A percentile compares a stretch with the other conserved stretches of the same genome.
These are phyloP conservation scores for Semnornis frantzii DNA, from an alignment of 2,113 vertebrate species.

Conservation along the genomic window DNA sequence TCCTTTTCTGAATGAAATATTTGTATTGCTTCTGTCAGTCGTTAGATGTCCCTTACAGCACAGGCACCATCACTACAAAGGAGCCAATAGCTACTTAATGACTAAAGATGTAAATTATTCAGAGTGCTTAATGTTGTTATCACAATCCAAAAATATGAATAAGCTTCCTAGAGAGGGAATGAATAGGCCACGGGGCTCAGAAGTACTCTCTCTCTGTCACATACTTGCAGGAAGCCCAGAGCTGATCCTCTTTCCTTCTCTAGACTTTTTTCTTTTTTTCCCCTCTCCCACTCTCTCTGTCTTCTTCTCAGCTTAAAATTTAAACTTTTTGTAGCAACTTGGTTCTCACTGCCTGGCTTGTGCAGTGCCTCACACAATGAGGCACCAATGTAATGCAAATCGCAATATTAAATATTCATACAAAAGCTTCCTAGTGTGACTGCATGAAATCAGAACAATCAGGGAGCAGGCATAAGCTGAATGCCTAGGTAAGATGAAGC, in stretches of 20 bases:
- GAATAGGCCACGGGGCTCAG: background rate
- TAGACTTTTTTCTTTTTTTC: background rate
- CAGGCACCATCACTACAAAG: background rate
- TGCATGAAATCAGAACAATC: conserved; percentile 66
- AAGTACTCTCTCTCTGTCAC: background rate
- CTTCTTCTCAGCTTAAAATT: conserved; percentile 25
- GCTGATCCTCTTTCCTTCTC: background rate
- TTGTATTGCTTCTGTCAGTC: background rate
- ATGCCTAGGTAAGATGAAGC: conserved; percentile 57
- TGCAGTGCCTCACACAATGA: background rate
- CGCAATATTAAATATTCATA: conserved; percentile 57
- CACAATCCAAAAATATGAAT: background rate
- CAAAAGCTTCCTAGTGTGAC: conserved; percentile 48
- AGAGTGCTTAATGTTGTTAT: background rate
- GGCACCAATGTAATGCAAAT: conserved; percentile 57
- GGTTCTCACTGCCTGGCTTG: background rate
- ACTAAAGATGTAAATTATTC: conserved; percentile 8
- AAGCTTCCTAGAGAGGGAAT: background rate
- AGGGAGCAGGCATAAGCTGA: conserved; percentile 13
- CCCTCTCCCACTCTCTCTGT: background rate
- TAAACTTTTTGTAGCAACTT: background rate
- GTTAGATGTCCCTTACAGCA: background rate
- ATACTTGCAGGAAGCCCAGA: background rate
- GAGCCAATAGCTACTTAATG: background rate
- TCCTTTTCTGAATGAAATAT: background rate